A percentile compares a stretch with the other conserved stretches of the same genome.
phyloP scores from a whole-genome alignment of 1,140 invertebrate species.

The Anastrepha obliqua region DNA sequence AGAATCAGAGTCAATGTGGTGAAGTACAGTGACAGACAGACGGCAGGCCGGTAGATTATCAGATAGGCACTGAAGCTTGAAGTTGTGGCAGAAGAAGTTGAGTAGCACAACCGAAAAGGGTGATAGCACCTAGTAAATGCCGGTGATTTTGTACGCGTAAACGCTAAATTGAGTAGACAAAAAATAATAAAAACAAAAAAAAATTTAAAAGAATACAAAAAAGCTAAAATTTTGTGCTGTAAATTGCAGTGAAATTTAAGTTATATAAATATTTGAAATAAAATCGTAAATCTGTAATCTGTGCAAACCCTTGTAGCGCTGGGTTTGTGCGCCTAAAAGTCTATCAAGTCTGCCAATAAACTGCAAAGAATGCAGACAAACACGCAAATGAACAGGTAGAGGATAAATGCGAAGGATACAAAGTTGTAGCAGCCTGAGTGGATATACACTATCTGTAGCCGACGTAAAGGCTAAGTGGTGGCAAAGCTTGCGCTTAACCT shows the following conservation, averaged over 20 bases:
- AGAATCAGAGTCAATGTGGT: slow-evolving; percentile 45
- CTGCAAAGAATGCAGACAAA: not conserved
- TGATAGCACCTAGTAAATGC: not conserved
- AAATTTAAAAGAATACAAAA: not conserved
- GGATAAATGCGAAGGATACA: slow-evolving; percentile 15
- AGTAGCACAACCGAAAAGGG: slow-evolving; percentile 6
- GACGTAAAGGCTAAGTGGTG: not conserved
- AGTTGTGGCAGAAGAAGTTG: not conserved
- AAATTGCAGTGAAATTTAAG: not conserved
- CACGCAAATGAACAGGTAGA: not conserved
- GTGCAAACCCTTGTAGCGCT: not conserved
- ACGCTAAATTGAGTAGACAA: not conserved
- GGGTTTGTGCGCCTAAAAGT: slow-evolving; percentile 32
- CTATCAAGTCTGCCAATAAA: slow-evolving; percentile 31
- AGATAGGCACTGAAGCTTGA: slow-evolving; percentile 46
- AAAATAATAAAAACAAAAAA: not conserved
- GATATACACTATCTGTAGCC: not conserved
- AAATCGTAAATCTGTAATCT: not conserved
- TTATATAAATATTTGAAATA: not conserved
- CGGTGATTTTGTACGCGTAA: not conserved
- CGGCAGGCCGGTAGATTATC: slow-evolving; percentile 20
- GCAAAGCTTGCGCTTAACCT: not conserved
- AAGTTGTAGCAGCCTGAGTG: not conserved
- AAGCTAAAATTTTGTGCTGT: too few species aligned
- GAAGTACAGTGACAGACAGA: slow-evolving; percentile 16